These are phyloP conservation scores for Pseudococcus jackbeardsleyi DNA, from an alignment of 2,888 invertebrate genomes.

Conservation along the genomic window DNA sequence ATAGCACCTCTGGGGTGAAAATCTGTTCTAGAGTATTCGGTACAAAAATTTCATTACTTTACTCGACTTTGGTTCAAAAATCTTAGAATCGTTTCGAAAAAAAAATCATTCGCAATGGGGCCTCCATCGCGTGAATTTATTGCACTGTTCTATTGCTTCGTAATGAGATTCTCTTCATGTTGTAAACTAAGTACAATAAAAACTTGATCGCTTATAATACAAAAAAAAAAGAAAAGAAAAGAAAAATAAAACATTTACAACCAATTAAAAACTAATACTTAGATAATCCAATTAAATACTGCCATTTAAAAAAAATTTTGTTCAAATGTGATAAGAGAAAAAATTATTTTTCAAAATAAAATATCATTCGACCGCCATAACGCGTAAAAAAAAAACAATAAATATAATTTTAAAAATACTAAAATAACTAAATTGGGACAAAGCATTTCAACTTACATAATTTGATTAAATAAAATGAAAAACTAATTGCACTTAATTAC, in stretches of 20 bases:
- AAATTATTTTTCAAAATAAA: conserved; percentile 18
- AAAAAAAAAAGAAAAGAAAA: background rate
- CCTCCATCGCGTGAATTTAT: background rate
- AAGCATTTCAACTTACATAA: conserved; percentile 39
- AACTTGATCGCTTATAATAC: conserved; percentile 44
- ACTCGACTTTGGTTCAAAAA: background rate
- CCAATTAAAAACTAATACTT: conserved; percentile 52
- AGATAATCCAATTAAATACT: conserved; percentile 18
- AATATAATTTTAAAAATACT: conserved; percentile 14
- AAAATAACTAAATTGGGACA: conserved; percentile 41
- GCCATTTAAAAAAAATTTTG: conserved; percentile 35
- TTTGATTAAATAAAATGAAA: conserved; percentile 52
- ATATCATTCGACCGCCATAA: background rate
- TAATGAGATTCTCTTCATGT: conserved; percentile 50
- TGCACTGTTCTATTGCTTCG: conserved; percentile 52
- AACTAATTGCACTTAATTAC: conserved; percentile 53
- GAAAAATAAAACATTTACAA: conserved; percentile 20
- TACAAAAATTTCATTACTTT: background rate
- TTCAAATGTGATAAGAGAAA: conserved; percentile 32
- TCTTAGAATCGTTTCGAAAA: background rate
- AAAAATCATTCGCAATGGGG: background rate
- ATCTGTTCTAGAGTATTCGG: conserved; percentile 3
- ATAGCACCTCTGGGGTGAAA: conserved; percentile 14
- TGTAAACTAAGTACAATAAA: conserved; percentile 35
- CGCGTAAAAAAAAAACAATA: conserved; percentile 33